Evolutionary conservation across 1,140 invertebrate genomes (phyloP), one percentile per base, ranked within the genome.

Genomic region (Eriocheir sinensis): DNA sequence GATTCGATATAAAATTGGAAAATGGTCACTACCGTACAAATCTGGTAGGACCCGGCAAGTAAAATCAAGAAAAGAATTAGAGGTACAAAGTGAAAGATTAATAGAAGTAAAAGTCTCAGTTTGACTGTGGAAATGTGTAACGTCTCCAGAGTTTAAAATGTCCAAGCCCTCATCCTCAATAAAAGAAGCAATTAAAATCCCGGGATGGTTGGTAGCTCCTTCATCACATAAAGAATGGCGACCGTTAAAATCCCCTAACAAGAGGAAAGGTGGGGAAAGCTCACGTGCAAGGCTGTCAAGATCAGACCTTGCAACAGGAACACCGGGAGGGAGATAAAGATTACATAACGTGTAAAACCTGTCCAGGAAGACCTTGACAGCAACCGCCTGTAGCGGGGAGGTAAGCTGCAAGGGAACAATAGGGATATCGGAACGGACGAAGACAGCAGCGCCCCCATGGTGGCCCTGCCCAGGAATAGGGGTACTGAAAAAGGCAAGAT

Each of bases 201-300:
- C 80, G 8, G 8, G n/a, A 36, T 4, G 80, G 27, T 81, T 81
- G 4, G 80, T 36, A n/a, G 34, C 34, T 6, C 80, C 27, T 6
- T 81, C 80, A 81, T 36, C 80, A 4, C 80, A 81, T 27, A 81
- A 3, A 8, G 4, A 27, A 36, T 81, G 80, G 4, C 80, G 80
- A 81, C 80, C 80, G 34, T 81, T 81, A 81, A 81, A 81, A 81
- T 27, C 80, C 80, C 80, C 80, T 81, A 81, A 81, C 34, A 81
- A 81, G 34, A 81, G 80, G 80, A 8, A 81, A 36, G 80, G 80
- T 8, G 80, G 34, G 80, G 4, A 36, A 6, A 81, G 27, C 4
- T 81, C 80, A 81, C 80, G 80, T 81, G 34, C 80, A 30, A 81
- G 80, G 27, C 4, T 30, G 34, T 30, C 80, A 36, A 81, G 80